Evolutionary conservation across 2,888 invertebrate genomes (phyloP).

Genomic region (Nephrotoma guestfalica): DNA sequence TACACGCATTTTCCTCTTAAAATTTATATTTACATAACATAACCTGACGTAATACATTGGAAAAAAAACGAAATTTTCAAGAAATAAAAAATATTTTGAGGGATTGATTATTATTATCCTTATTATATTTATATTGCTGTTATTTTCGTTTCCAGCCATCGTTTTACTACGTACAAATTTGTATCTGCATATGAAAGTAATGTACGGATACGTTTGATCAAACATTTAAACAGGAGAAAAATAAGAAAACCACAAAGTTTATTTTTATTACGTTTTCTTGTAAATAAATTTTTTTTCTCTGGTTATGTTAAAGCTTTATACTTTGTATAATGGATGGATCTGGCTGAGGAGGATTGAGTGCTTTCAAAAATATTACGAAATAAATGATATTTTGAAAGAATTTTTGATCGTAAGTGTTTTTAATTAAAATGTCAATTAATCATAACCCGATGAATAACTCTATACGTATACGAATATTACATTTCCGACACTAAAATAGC

Average conservation of each 20-base stretch:
- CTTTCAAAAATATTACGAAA: neutral
- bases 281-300: neutral
- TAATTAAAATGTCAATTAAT: neutral
- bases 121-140: neutral
- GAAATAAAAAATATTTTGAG: neutral
- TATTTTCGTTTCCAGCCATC: neutral
- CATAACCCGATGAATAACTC: neutral
- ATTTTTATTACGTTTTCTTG: neutral
- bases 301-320: neutral
- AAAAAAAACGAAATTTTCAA: neutral
- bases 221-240: neutral
- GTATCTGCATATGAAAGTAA: neutral
- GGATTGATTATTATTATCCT: neutral
- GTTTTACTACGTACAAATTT: neutral
- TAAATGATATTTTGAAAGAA: neutral
- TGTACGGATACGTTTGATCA: neutral
- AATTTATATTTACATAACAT: neutral
- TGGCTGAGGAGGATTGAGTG: neutral
- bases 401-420: neutral
- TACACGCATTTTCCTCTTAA: neutral
- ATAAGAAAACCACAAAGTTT: neutral
- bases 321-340: neutral
- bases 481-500: neutral
- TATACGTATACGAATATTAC: neutral
- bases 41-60: too few species aligned